phyloP scores from a whole-genome alignment of 1,140 invertebrate species.

The Plectus sambesii region DNA sequence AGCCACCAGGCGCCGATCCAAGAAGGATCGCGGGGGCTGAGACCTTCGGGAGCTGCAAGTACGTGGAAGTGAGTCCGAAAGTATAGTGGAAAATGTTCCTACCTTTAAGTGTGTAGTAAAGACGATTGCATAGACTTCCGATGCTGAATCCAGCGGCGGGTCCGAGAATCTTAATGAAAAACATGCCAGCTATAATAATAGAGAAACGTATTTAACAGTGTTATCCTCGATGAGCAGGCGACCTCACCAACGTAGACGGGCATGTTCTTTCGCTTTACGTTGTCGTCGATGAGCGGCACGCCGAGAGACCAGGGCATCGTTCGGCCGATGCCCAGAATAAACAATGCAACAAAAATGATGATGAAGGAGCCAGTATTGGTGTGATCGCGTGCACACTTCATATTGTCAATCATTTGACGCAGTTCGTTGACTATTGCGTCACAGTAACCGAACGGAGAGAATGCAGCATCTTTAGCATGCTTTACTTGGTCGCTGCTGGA shows the following conservation, averaged over 20 bases:
- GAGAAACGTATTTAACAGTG: not conserved
- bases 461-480: too few relatives aligned
- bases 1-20: slow-evolving; percentile 36
- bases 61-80: too few relatives aligned
- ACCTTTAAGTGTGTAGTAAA: slow-evolving; percentile 28
- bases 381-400: slow-evolving; percentile 18
- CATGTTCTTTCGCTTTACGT: slow-evolving; percentile 40
- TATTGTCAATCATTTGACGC: slow-evolving; percentile 16
- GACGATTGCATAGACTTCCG: slow-evolving; percentile 21
- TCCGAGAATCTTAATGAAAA: slow-evolving; percentile 26
- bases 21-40: slow-evolving; percentile 23
- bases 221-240: not conserved
- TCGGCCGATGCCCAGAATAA: slow-evolving; percentile 26
- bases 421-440: slow-evolving; percentile 23
- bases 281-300: slow-evolving; percentile 45
- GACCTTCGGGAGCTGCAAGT: slow-evolving; percentile 26
- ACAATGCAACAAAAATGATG: slow-evolving; percentile 26
- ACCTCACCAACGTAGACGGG: slow-evolving; percentile 37
- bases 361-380: slow-evolving; percentile 19
- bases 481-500: too few relatives aligned
- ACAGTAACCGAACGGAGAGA: too few relatives aligned
- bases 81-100: slow-evolving; percentile 4
- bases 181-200: slow-evolving; percentile 26
- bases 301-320: slow-evolving; percentile 38
- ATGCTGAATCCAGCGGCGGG: slow-evolving; percentile 25